phyloP scores from a whole-genome alignment of 2,888 invertebrate genomes.

The Anaspis maculata region DNA sequence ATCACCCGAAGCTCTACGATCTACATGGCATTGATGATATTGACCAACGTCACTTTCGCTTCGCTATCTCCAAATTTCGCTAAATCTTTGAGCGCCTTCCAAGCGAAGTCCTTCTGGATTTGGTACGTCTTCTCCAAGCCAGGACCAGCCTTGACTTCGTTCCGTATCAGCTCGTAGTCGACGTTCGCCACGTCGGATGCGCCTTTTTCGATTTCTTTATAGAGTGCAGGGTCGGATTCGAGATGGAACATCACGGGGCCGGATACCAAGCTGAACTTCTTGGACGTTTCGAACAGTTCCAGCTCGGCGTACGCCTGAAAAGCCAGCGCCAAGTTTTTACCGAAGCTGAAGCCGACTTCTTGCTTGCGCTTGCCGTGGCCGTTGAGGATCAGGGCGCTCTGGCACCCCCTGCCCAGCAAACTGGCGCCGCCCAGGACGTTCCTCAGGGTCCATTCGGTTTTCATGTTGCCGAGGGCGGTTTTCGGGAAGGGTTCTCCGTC shows the following conservation, averaged over 20 bases:
- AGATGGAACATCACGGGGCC: slow-evolving; percentile 78
- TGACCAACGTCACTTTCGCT: slow-evolving; percentile 70
- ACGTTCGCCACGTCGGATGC: slow-evolving; percentile 51
- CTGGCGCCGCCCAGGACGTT: slow-evolving; percentile 69
- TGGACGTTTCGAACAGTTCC: no score
- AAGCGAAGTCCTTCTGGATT: slow-evolving; percentile 65
- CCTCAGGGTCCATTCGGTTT: slow-evolving; percentile 70
- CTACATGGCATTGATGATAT: slow-evolving; percentile 62
- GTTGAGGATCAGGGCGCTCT: slow-evolving; percentile 73
- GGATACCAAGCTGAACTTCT: slow-evolving; percentile 61
- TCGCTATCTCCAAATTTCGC: slow-evolving; percentile 71
- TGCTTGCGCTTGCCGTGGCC: slow-evolving; percentile 66
- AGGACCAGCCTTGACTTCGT: slow-evolving; percentile 46
- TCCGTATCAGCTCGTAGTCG: slow-evolving; percentile 48
- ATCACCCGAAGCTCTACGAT: no score
- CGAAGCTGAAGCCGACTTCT: slow-evolving; percentile 73
- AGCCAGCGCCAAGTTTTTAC: slow-evolving; percentile 78
- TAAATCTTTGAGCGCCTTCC: no score
- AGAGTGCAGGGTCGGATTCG: slow-evolving; percentile 59
- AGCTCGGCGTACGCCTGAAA: slow-evolving; percentile 69
- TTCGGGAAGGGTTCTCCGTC: slow-evolving; percentile 25
- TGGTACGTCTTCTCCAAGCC: slow-evolving; percentile 64
- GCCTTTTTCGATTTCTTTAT: slow-evolving; percentile 57
- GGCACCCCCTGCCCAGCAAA: slow-evolving; percentile 72
- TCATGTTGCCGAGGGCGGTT: slow-evolving; percentile 52